A percentile compares a stretch with the other conserved stretches of the same genome.
Conservation (phyloP, 1,140 invertebrate species). For the Micrasema longulum region DNA sequence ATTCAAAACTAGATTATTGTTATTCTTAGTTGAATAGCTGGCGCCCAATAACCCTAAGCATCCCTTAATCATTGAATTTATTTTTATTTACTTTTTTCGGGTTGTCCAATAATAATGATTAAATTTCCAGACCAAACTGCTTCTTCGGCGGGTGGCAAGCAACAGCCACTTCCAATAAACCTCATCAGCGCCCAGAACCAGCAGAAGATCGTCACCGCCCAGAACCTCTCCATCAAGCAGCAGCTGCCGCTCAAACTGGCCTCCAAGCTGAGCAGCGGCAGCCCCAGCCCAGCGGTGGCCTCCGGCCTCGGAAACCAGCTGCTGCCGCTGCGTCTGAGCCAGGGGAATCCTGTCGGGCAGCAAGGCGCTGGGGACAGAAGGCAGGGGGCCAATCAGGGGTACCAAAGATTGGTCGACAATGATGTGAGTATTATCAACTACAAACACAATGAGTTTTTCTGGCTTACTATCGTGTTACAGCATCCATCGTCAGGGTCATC, state of each 20-base stretch:
- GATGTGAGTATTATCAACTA: conserved; percentile 48
- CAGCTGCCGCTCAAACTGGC: conserved; percentile 86
- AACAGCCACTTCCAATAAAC: conserved; percentile 79
- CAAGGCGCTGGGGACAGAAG: conserved; percentile 61
- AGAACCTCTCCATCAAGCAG: conserved; percentile 77
- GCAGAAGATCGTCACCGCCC: conserved; percentile 74
- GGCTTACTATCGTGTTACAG: too few species aligned
- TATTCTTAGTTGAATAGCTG: too few species aligned
- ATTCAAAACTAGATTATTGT: too few species aligned
- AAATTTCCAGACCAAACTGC: conserved; percentile 52
- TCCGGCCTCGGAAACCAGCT: conserved; percentile 45
- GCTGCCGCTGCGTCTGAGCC: conserved; percentile 48
- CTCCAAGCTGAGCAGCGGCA: conserved; percentile 57
- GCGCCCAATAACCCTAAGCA: too few species aligned
- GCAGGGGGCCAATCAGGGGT: conserved; percentile 49
- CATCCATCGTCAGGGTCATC: too few species aligned
- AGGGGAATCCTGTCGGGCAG: conserved; percentile 53
- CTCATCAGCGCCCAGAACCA: conserved; percentile 86
- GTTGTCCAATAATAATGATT: too few species aligned
- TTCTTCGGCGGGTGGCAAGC: conserved; percentile 45
- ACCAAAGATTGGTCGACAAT: conserved; percentile 52
- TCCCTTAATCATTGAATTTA: too few species aligned
- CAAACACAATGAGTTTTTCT: too few species aligned
- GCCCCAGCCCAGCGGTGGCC: not conserved
- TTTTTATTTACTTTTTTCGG: too few species aligned